A percentile compares a stretch with the other conserved stretches of the same genome.
These are phyloP conservation scores for Sus cebifrons DNA, from an alignment of 2,797 vertebrate genomes.

Conservation along the genomic window DNA sequence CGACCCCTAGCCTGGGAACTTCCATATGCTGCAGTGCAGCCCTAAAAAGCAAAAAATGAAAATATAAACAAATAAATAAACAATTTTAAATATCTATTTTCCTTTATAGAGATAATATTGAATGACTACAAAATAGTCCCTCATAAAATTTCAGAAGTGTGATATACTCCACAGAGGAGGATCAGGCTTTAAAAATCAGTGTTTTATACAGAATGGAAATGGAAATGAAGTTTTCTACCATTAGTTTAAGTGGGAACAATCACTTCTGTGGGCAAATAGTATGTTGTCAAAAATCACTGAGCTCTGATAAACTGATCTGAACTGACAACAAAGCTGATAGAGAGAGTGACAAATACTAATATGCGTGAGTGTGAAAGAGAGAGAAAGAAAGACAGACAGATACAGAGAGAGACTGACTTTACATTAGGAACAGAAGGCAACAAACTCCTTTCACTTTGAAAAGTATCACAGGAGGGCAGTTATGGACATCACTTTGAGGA, in stretches of 20 bases:
- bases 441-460: not conserved
- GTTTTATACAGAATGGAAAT: not conserved
- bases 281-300: constrained; percentile 10
- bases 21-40: no score
- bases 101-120: not conserved
- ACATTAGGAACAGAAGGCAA: not conserved
- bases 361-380: not conserved
- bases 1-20: no score
- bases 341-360: not conserved
- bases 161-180: not conserved
- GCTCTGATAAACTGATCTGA: not conserved
- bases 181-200: constrained; percentile 15
- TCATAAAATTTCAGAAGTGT: not conserved
- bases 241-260: not conserved
- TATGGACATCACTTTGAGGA: not conserved
- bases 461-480: not conserved
- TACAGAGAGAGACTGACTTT: not conserved
- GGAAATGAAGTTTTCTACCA: not conserved
- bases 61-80: no score
- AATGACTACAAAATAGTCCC: not conserved
- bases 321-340: not conserved
- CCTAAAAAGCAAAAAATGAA: no score
- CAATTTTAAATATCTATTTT: not conserved
- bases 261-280: not conserved
- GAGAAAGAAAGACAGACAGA: not conserved